These are phyloP conservation scores for Steromphala cineraria DNA, from an alignment of 2,888 invertebrate species.

Conservation along the genomic window DNA sequence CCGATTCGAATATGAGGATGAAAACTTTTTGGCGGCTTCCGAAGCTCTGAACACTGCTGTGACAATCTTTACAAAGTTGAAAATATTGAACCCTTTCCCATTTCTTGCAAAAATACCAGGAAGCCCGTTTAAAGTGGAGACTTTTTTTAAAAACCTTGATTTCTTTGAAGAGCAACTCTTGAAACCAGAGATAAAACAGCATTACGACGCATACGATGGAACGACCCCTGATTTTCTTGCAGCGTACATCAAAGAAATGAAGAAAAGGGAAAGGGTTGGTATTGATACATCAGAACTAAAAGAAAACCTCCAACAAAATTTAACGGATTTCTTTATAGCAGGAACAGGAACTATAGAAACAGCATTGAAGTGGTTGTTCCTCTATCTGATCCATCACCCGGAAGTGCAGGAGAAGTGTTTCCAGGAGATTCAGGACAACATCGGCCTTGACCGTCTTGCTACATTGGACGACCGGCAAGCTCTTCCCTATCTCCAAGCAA, in stretches of 20 bases:
- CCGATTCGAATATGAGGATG: slow-evolving; percentile 23
- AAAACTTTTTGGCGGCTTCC: neutral
- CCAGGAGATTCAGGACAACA: slow-evolving; percentile 50
- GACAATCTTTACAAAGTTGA: neutral
- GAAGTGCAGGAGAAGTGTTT: slow-evolving; percentile 74
- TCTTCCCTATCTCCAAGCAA: slow-evolving; percentile 41
- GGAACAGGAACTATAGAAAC: slow-evolving; percentile 85
- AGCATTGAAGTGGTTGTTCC: slow-evolving; percentile 88
- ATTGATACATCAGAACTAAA: neutral
- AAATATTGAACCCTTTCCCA: neutral
- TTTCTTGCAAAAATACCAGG: slow-evolving; percentile 23
- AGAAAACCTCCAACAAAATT: slow-evolving; percentile 14
- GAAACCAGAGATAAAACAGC: neutral
- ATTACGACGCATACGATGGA: slow-evolving; percentile 9
- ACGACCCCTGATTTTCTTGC: neutral
- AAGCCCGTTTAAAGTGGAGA: slow-evolving; percentile 4
- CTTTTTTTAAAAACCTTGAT: neutral
- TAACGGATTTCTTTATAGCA: slow-evolving; percentile 38
- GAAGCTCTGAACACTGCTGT: neutral
- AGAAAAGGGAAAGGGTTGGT: neutral
- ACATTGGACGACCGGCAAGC: slow-evolving; percentile 5
- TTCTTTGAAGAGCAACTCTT: neutral
- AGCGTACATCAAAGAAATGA: slow-evolving; percentile 17
- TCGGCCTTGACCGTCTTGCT: slow-evolving; percentile 52
- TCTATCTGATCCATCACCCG: slow-evolving; percentile 86